A percentile compares a stretch with the other conserved stretches of the same genome.
Conservation (phyloP, 2,113 vertebrate species). For the Rousettus leschenaultii region DNA sequence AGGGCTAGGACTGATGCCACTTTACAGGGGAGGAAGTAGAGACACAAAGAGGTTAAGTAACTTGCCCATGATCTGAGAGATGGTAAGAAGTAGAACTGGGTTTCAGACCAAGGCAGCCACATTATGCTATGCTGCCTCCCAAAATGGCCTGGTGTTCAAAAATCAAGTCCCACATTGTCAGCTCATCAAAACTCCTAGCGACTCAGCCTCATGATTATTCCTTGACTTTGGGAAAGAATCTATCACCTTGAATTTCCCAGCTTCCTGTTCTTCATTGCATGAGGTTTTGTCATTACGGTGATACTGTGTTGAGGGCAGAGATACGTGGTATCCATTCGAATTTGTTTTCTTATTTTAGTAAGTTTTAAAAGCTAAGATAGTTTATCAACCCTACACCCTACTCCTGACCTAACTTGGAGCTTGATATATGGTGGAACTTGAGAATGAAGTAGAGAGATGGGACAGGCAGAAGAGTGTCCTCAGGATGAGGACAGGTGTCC, state of each 20-base stretch:
- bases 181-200: not conserved
- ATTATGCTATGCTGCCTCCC: not conserved
- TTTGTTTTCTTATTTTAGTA: not conserved
- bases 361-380: not conserved
- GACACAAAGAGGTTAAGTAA: not conserved
- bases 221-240: not conserved
- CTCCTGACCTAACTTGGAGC: not conserved
- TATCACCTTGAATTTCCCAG: not conserved
- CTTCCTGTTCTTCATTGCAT: not conserved
- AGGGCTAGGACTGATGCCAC: not conserved
- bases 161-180: not conserved
- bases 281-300: not conserved
- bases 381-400: not conserved
- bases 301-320: not conserved
- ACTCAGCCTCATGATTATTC: not conserved
- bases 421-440: not conserved
- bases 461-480: not conserved
- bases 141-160: not conserved
- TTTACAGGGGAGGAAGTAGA: not conserved
- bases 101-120: not conserved
- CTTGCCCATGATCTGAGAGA: not conserved
- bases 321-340: not conserved
- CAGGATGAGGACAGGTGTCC: not conserved
- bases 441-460: not conserved
- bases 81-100: not conserved